Evolutionary conservation across 2,888 invertebrate genomes (phyloP).

Genomic region (Pimpla rufipes): DNA sequence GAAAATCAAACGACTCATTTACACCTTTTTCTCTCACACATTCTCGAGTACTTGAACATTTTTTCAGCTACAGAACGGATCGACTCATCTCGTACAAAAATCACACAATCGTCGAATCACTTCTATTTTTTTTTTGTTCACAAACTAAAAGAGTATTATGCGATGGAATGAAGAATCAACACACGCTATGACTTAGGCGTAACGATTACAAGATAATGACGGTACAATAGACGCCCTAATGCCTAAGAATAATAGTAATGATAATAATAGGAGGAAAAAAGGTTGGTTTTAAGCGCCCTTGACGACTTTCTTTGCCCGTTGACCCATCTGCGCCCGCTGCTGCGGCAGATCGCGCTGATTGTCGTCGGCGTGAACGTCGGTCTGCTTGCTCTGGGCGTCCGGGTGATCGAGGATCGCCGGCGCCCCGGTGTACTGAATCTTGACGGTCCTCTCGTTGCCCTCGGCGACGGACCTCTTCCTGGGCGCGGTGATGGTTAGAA

Average conservation of each 20-base stretch:
- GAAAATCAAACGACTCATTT: neutral
- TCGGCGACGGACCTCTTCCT: slow-evolving; percentile 85
- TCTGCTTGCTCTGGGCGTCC: neutral
- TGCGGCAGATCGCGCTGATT: slow-evolving; percentile 29
- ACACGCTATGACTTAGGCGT: neutral
- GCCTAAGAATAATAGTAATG: neutral
- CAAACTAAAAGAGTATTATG: neutral
- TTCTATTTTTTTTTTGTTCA: neutral
- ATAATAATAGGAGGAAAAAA: too few species aligned
- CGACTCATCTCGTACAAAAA: neutral
- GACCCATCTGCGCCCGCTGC: slow-evolving; percentile 48
- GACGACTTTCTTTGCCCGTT: slow-evolving; percentile 65
- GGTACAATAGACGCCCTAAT: too few species aligned
- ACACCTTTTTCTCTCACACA: neutral
- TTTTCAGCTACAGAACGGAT: neutral
- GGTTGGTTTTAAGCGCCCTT: slow-evolving; percentile 50
- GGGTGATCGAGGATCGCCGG: slow-evolving; percentile 73
- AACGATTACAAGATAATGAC: neutral
- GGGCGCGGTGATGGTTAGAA: slow-evolving; percentile 91
- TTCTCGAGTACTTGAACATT: neutral
- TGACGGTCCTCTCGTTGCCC: slow-evolving; percentile 77
- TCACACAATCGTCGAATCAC: neutral
- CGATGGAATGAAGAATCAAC: neutral
- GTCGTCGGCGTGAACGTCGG: slow-evolving; percentile 9
- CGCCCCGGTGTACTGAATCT: slow-evolving; percentile 79